These are phyloP conservation scores for Chloroclystis v-ata DNA, from an alignment of 2,888 invertebrate species.

Conservation along the genomic window DNA sequence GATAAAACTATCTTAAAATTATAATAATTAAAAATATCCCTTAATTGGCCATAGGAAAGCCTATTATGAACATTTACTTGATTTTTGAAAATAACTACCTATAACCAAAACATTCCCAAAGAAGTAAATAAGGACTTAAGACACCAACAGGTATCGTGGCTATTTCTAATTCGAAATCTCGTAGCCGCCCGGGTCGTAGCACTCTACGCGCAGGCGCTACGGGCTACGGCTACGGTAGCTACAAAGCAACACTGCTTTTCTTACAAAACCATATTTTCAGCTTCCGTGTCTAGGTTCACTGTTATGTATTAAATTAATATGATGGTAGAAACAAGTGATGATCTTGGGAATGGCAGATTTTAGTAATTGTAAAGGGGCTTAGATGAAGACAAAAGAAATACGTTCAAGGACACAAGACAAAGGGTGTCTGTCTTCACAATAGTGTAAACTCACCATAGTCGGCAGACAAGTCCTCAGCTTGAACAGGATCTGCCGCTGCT, in stretches of 20 bases:
- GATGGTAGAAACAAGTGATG: too few species aligned
- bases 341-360: too few species aligned
- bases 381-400: conserved; percentile 23
- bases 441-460: conserved; percentile 78
- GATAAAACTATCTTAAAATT: too few species aligned
- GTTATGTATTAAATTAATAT: not conserved
- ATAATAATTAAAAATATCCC: too few species aligned
- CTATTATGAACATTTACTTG: too few species aligned
- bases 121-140: too few species aligned
- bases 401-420: conserved; percentile 31
- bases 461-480: conserved; percentile 84
- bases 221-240: conserved; percentile 58
- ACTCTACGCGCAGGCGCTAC: conserved; percentile 71
- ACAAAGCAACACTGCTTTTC: conserved; percentile 39
- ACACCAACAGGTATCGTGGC: conserved; percentile 45
- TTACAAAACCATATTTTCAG: conserved; percentile 26
- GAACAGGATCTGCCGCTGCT: conserved; percentile 83
- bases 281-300: not conserved
- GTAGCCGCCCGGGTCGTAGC: conserved; percentile 42
- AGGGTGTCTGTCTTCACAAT: conserved; percentile 27
- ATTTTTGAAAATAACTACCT: too few species aligned
- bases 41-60: too few species aligned
- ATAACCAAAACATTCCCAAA: too few species aligned
- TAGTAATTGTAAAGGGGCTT: too few species aligned
- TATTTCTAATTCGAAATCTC: conserved; percentile 25